These are phyloP conservation scores for Chydorus sphaericus DNA, from an alignment of 2,888 invertebrate species.

Conservation along the genomic window DNA sequence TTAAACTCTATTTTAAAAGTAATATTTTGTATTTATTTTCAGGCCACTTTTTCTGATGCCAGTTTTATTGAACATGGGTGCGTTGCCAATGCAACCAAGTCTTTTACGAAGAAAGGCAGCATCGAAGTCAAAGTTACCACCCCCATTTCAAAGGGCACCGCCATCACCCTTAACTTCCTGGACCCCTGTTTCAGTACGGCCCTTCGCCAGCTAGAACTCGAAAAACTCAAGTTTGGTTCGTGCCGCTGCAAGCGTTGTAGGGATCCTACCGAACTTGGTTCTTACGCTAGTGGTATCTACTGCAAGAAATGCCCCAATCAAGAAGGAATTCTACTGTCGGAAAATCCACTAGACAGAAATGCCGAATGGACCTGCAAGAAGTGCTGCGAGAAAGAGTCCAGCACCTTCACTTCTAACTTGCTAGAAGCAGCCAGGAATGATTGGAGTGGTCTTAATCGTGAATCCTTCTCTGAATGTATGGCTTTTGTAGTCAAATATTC, in stretches of 20 bases:
- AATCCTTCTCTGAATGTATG: conserved; percentile 10
- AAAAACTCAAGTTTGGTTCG: conserved; percentile 59
- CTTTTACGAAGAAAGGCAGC: conserved; percentile 46
- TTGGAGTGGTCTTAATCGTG: conserved; percentile 17
- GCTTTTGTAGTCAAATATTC: conserved; percentile 26
- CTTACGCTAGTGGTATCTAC: conserved; percentile 54
- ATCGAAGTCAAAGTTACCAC: conserved; percentile 50
- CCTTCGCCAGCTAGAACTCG: conserved; percentile 53
- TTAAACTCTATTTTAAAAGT: too few species aligned
- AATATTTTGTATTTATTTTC: too few species aligned
- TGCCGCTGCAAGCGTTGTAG: conserved; percentile 52
- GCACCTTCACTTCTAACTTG: neutral
- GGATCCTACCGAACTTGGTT: conserved; percentile 56
- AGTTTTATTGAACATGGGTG: conserved; percentile 71
- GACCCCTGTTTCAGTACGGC: conserved; percentile 68
- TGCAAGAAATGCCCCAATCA: conserved; percentile 40
- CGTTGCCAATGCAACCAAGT: conserved; percentile 62
- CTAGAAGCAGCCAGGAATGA: conserved; percentile 19
- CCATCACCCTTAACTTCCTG: conserved; percentile 67
- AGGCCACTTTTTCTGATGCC: too few species aligned
- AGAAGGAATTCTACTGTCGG: conserved; percentile 44
- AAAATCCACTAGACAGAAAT: conserved; percentile 32
- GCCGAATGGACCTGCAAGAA: conserved; percentile 26
- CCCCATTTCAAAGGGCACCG: conserved; percentile 43
- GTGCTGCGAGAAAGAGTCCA: neutral